Evolutionary conservation across 2,113 vertebrate genomes (phyloP), one percentile per base, ranked within the genome.

Genomic region (Lophotis ruficrista): DNA sequence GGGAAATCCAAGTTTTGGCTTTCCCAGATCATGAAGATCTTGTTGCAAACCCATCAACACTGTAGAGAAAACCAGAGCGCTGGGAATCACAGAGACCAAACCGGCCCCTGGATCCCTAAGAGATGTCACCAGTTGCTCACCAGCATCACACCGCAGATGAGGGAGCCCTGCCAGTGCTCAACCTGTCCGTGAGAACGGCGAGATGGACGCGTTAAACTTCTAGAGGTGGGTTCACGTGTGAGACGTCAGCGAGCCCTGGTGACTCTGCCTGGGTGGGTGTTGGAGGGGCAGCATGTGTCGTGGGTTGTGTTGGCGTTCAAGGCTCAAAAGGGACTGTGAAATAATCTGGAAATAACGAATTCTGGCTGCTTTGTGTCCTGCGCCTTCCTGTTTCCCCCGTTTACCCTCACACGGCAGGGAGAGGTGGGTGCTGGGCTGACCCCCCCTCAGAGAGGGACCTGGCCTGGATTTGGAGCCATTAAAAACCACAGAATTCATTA

Each of bases 121-220:
- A 61, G 27, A 7, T 4, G 33, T 38, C 41, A 2, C 14, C 20
- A 48, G 43, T n/a, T 21, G 0, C 28, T 62, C 35, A 5, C 47
- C 43, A 28, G 35, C 35, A 16, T 14, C 28, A 0, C 12, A 1
- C 33, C 0, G 3, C 4, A 1, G 64, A 4, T 0, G 30, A 37
- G 27, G 25, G 33, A 38, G 9, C 1, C 2, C 45, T 30, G 7
- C 48, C 8, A 1, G 6, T 7, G 31, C 41, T 10, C 18, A 4
- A 7, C n/a, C 10, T 4, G 10, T 6, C 51, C 0, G 12, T 31
- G 47, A 62, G 64, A 19, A 37, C 31, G 0, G 22, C 0, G 14
- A 27, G 41, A 19, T 12, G 27, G 6, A 8, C 0, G 2, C 1
- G 0, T 28, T 15, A 2, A 12, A 7, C 15, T 62, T 15, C 4